These are phyloP conservation scores for Synanthedon tipuliformis DNA, from an alignment of 2,888 invertebrate species.

Conservation along the genomic window DNA sequence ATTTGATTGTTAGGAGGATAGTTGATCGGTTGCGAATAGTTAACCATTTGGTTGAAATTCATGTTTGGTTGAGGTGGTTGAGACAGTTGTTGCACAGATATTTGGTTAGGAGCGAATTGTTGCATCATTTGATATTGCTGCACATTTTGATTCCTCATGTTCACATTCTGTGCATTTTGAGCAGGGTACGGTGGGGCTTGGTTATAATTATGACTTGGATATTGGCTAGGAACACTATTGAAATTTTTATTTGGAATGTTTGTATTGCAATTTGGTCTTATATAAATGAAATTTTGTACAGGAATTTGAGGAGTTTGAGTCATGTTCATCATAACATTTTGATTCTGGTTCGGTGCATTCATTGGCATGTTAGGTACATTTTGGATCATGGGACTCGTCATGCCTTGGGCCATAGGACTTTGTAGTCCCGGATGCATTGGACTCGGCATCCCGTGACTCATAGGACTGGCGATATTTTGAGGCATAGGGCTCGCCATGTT, in stretches of 20 bases:
- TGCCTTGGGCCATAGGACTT: slow-evolving; percentile 54
- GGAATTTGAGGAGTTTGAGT: slow-evolving; percentile 10
- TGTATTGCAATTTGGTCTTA: slow-evolving; percentile 36
- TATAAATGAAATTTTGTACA: slow-evolving; percentile 33
- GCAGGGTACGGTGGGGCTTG: slow-evolving; percentile 41
- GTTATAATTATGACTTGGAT: slow-evolving; percentile 45
- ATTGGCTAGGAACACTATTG: slow-evolving; percentile 44
- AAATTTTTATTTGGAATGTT: slow-evolving; percentile 42
- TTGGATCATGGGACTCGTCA: slow-evolving; percentile 54
- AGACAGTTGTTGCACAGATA: slow-evolving; percentile 8
- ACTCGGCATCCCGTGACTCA: slow-evolving; percentile 59
- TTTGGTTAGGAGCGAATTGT: slow-evolving; percentile 45
- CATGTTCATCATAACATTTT: slow-evolving; percentile 36
- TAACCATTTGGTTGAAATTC: slow-evolving; percentile 39
- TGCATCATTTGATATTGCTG: slow-evolving; percentile 54
- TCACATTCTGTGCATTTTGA: slow-evolving; percentile 39
- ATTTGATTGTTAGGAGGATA: slow-evolving; percentile 48
- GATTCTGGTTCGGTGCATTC: slow-evolving; percentile 33
- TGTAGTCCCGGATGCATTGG: slow-evolving; percentile 56
- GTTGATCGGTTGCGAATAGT: slow-evolving; percentile 40
- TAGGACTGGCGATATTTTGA: slow-evolving; percentile 45
- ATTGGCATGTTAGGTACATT: slow-evolving; percentile 52
- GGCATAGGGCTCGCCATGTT: slow-evolving; percentile 44
- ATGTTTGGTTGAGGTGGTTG: slow-evolving; percentile 33
- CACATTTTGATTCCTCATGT: slow-evolving; percentile 44